A percentile compares a stretch with the other conserved stretches of the same genome.
Conservation (phyloP, 2,797 vertebrate genomes). For the Alca torda region DNA sequence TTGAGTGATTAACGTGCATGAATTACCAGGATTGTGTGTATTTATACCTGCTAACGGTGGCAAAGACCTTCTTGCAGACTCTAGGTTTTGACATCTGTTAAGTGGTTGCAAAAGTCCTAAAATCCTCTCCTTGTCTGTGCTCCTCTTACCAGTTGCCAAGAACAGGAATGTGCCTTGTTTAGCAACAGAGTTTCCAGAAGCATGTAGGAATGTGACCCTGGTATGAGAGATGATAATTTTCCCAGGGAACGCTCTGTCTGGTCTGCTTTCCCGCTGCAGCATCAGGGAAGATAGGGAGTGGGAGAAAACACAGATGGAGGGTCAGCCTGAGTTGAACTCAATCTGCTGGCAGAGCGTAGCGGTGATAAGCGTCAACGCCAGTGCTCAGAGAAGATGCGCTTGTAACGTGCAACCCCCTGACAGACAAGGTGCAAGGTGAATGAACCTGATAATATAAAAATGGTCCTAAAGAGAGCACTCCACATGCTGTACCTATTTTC, state of each 20-base stretch:
- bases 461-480: neutral
- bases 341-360: neutral
- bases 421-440: neutral
- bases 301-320: slow-evolving; percentile 4
- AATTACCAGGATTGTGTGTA: neutral
- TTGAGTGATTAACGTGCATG: neutral
- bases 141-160: neutral
- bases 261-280: neutral
- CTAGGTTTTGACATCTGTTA: neutral
- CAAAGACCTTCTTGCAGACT: neutral
- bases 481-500: neutral
- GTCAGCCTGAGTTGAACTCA: neutral
- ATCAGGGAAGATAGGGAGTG: neutral
- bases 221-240: slow-evolving; percentile 39
- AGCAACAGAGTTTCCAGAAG: slow-evolving; percentile 38
- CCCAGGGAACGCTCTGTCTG: neutral
- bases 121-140: neutral
- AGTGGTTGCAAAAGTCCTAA: neutral
- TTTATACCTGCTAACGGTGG: neutral
- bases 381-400: neutral
- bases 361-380: neutral
- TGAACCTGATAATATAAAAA: neutral
- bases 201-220: slow-evolving; percentile 54
- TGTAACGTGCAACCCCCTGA: neutral
- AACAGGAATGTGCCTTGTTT: slow-evolving; percentile 47